Evolutionary conservation across 2,888 invertebrate genomes (phyloP).

Genomic region (Dastarcus helophoroides): DNA sequence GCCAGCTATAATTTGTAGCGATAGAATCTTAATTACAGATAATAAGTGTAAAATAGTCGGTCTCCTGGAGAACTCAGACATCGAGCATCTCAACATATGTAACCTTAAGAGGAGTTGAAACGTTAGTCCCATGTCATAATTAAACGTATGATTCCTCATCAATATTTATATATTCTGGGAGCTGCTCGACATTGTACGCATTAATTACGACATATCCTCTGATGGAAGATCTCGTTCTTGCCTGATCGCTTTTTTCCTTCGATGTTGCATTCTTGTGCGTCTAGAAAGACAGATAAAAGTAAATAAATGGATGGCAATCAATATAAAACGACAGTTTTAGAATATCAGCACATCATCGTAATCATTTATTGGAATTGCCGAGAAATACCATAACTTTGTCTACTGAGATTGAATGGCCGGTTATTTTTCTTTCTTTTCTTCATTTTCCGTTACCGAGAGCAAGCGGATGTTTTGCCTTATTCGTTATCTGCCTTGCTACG

Average conservation of each 20-base stretch:
- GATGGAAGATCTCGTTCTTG: neutral
- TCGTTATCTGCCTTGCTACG: no score
- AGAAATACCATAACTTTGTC: no score
- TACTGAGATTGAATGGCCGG: no score
- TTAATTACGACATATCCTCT: conserved; percentile 6
- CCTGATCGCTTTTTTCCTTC: neutral
- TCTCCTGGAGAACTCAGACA: neutral
- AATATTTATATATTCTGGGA: conserved; percentile 12
- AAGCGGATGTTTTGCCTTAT: no score
- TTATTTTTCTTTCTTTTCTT: no score
- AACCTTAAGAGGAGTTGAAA: conserved; percentile 12
- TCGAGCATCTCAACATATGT: conserved; percentile 12
- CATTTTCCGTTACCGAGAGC: no score
- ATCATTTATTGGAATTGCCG: no score
- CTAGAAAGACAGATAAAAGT: no score
- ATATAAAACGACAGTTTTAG: no score
- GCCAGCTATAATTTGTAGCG: conserved; percentile 13
- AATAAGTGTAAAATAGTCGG: conserved; percentile 9
- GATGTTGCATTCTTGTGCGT: neutral
- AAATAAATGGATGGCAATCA: no score
- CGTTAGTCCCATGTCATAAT: conserved; percentile 14
- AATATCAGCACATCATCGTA: no score
- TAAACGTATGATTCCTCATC: conserved; percentile 13
- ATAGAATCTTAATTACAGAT: conserved; percentile 14
- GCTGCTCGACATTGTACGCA: conserved; percentile 8